A percentile compares a stretch with the other conserved stretches of the same genome.
Evolutionary conservation across 2,113 vertebrate species (phyloP).

Genomic region (Rousettus leschenaultii): DNA sequence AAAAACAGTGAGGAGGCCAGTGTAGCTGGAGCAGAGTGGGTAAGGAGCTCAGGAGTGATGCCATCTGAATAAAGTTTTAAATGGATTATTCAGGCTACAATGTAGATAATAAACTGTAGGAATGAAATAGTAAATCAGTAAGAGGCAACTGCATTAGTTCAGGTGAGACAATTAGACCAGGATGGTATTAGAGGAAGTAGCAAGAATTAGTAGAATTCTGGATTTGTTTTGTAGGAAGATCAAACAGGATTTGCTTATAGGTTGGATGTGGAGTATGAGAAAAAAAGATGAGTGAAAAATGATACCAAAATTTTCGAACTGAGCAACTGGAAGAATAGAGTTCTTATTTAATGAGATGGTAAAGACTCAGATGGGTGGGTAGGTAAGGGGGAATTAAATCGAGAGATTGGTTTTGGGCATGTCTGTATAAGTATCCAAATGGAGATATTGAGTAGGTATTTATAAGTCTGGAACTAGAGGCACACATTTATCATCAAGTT

Average conservation of each 20-base stretch:
- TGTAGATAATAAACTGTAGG: not conserved
- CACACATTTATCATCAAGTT: not conserved
- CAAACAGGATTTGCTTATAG: not conserved
- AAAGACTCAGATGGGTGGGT: not conserved
- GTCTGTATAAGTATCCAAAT: not conserved
- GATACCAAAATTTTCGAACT: not conserved
- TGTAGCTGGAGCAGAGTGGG: not conserved
- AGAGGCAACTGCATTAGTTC: not conserved
- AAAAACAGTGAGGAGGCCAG: not conserved
- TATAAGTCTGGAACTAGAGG: not conserved
- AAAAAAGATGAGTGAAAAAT: not conserved
- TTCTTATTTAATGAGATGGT: constrained; percentile 5
- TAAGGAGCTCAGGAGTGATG: not conserved
- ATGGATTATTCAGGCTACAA: not conserved
- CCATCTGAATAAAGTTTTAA: constrained; percentile 1
- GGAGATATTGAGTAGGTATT: not conserved
- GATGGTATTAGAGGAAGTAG: not conserved
- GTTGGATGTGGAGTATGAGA: not conserved
- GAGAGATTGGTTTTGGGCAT: not conserved
- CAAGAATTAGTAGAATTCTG: not conserved
- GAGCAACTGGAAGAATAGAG: not conserved
- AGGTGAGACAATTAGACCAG: not conserved
- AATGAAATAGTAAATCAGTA: not conserved
- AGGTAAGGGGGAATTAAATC: not conserved
- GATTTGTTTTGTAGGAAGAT: not conserved